phyloP scores from a whole-genome alignment of 2,888 invertebrate genomes.

The Volucella bombylans region DNA sequence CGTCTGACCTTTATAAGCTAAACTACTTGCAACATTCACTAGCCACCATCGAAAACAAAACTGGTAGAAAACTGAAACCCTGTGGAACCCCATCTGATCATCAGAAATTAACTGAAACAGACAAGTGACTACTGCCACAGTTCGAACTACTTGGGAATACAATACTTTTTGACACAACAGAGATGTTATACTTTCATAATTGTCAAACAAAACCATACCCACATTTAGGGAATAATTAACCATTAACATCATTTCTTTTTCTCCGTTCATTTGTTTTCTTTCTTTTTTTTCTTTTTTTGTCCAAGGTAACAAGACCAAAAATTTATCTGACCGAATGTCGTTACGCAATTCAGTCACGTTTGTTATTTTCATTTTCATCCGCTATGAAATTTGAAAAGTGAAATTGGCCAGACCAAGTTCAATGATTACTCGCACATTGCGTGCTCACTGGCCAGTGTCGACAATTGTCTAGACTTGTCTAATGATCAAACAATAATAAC shows the following conservation, averaged over 20 bases:
- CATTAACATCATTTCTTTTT: no score
- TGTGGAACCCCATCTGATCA: neutral
- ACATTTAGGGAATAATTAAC: no score
- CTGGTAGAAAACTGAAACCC: no score
- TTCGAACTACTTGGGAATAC: no score
- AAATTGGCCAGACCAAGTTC: conserved; percentile 3
- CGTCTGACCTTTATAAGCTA: neutral
- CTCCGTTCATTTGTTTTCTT: no score
- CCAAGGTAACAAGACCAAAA: no score
- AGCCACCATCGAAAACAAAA: neutral
- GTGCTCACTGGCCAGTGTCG: neutral
- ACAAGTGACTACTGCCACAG: neutral
- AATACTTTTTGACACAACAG: no score
- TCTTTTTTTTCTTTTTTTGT: no score
- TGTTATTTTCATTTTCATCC: neutral
- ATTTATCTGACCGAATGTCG: no score
- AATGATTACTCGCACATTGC: neutral
- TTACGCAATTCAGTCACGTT: neutral
- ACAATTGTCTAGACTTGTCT: conserved; percentile 41
- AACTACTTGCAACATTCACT: neutral
- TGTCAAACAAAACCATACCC: no score
- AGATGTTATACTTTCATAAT: no score
- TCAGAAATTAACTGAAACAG: neutral
- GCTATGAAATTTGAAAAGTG: neutral
- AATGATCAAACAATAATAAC: conserved; percentile 10